These are phyloP conservation scores for Melanotaenia nigrans DNA, from an alignment of 2,797 vertebrate species.

Conservation along the genomic window DNA sequence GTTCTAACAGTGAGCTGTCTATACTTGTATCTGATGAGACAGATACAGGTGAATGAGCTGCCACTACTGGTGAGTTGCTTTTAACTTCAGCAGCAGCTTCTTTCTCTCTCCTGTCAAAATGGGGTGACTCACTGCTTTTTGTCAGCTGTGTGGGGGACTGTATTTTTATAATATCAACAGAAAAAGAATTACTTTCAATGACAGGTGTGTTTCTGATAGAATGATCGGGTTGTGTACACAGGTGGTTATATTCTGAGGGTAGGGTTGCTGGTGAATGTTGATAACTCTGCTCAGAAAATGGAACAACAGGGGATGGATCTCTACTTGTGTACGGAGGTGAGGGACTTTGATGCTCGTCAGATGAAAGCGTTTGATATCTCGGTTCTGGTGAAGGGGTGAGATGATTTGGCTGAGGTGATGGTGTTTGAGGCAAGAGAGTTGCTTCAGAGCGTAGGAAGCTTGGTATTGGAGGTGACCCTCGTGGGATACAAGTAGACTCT, in stretches of 20 bases:
- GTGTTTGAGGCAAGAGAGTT: slow-evolving; percentile 46
- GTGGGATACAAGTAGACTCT: slow-evolving; percentile 35
- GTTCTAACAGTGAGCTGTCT: slow-evolving; percentile 27
- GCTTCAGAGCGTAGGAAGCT: slow-evolving; percentile 45
- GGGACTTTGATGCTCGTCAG: slow-evolving; percentile 41
- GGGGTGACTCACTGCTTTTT: slow-evolving; percentile 34
- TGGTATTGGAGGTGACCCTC: slow-evolving; percentile 38
- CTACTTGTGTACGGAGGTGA: slow-evolving; percentile 50
- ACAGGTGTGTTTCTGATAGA: slow-evolving; percentile 39
- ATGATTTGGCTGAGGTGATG: slow-evolving; percentile 53
- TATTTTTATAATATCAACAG: slow-evolving; percentile 33
- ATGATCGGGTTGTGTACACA: slow-evolving; percentile 22
- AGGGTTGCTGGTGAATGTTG: slow-evolving; percentile 34
- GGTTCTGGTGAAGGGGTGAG: slow-evolving; percentile 53
- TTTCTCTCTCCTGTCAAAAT: slow-evolving; percentile 32
- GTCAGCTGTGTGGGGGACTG: slow-evolving; percentile 22
- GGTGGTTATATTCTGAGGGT: slow-evolving; percentile 31
- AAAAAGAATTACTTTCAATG: slow-evolving; percentile 16
- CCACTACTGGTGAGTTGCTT: slow-evolving; percentile 37
- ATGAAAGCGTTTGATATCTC: slow-evolving; percentile 38
- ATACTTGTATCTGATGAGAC: slow-evolving; percentile 29
- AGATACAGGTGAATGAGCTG: slow-evolving; percentile 31
- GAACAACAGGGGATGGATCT: slow-evolving; percentile 45
- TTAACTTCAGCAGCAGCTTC: slow-evolving; percentile 32
- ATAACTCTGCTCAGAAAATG: slow-evolving; percentile 41